Percentiles rank a stretch among this genome's conserved stretches.
These are phyloP conservation scores for Cheilosia variabilis DNA, from an alignment of 2,888 invertebrate genomes.

Conservation along the genomic window DNA sequence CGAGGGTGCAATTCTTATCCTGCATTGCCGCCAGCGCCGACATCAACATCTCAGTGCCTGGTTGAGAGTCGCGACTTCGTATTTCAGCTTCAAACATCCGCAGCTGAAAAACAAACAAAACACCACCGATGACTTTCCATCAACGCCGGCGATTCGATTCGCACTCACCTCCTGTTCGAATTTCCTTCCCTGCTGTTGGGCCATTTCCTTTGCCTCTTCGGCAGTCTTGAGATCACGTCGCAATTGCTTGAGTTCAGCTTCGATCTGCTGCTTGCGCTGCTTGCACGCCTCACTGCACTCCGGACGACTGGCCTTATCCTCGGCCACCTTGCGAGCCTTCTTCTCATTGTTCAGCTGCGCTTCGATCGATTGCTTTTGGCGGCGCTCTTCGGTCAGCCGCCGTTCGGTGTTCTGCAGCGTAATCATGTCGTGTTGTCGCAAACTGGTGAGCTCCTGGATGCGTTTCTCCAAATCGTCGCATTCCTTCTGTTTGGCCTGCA, in stretches of 20 bases:
- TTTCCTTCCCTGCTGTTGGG: constrained; percentile 82
- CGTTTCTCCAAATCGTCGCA: constrained; percentile 94
- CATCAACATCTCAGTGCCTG: constrained; percentile 90
- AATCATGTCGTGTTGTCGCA: constrained; percentile 91
- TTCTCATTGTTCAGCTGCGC: constrained; percentile 89
- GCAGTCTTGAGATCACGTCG: constrained; percentile 87
- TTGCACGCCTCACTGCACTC: constrained; percentile 89
- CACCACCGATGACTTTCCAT: neutral
- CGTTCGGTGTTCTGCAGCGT: constrained; percentile 90
- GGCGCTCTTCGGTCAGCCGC: constrained; percentile 91
- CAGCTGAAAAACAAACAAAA: constrained; percentile 77
- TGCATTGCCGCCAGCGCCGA: constrained; percentile 92
- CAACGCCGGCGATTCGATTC: neutral
- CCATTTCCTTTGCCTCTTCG: constrained; percentile 87
- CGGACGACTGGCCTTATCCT: constrained; percentile 84
- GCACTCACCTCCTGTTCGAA: constrained; percentile 82
- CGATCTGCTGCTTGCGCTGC: constrained; percentile 87
- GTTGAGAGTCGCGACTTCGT: constrained; percentile 82
- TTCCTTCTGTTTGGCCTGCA: constrained; percentile 89
- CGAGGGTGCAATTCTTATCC: constrained; percentile 95
- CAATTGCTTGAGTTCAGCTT: constrained; percentile 88
- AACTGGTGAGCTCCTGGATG: constrained; percentile 89
- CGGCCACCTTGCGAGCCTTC: constrained; percentile 87
- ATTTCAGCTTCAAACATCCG: constrained; percentile 83
- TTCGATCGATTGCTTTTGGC: constrained; percentile 89